These are phyloP conservation scores for Contarinia nasturtii DNA, from an alignment of 1,140 invertebrate genomes.

Conservation along the genomic window DNA sequence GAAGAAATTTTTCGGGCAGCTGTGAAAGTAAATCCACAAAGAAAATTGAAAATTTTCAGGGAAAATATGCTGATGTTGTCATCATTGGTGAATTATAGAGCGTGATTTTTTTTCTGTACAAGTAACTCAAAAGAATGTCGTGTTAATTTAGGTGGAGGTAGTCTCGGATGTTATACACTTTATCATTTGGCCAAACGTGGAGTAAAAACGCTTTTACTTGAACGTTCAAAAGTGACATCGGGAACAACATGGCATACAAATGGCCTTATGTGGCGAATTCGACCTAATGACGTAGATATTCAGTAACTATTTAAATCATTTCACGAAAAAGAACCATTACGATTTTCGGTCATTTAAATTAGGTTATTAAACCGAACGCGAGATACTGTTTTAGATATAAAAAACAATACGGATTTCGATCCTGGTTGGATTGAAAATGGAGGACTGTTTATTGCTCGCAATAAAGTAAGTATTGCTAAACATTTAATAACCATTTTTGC, in stretches of 20 bases:
- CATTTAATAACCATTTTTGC: neutral
- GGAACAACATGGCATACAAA: constrained; percentile 71
- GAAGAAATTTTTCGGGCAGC: too few relatives aligned
- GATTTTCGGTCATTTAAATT: constrained; percentile 7
- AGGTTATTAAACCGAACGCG: constrained; percentile 9
- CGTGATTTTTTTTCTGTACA: neutral
- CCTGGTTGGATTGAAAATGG: constrained; percentile 78
- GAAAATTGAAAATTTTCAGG: too few relatives aligned
- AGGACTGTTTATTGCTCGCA: constrained; percentile 67
- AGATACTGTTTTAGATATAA: constrained; percentile 41
- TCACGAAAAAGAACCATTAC: too few relatives aligned
- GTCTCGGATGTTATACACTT: constrained; percentile 63
- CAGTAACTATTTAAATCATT: constrained; percentile 35
- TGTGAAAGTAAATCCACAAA: too few relatives aligned
- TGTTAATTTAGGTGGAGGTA: constrained; percentile 48
- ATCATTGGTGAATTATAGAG: neutral
- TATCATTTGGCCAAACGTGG: constrained; percentile 68
- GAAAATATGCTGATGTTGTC: neutral
- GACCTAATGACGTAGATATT: constrained; percentile 65
- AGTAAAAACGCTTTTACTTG: constrained; percentile 58
- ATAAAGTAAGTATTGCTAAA: constrained; percentile 29
- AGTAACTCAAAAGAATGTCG: neutral
- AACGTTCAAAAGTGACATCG: constrained; percentile 61
- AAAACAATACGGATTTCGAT: constrained; percentile 58
- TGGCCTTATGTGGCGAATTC: constrained; percentile 64